phyloP scores from a whole-genome alignment of 2,113 vertebrate species.

The Cavia porcellus region DNA sequence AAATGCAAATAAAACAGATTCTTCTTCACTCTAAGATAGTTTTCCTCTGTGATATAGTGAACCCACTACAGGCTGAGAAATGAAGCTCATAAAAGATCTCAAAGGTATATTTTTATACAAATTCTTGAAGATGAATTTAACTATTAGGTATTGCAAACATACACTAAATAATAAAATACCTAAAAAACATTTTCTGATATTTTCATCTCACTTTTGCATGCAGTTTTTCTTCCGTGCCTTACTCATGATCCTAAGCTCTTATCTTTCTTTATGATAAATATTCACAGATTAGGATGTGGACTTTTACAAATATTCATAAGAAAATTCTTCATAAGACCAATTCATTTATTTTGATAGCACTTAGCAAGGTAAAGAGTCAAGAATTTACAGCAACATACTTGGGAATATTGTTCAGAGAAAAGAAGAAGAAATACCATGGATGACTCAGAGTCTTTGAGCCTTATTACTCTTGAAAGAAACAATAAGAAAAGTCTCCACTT shows the following conservation, averaged over 20 bases:
- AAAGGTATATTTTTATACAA: not conserved
- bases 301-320: not conserved
- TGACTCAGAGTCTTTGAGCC: not conserved
- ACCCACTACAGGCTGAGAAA: not conserved
- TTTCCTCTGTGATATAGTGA: not conserved
- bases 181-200: not conserved
- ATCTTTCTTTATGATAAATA: not conserved
- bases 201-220: not conserved
- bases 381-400: no score
- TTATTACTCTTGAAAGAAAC: not conserved
- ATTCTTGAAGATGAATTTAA: not conserved
- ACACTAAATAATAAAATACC: not conserved
- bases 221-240: not conserved
- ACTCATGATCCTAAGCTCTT: not conserved
- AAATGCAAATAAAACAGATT: not conserved
- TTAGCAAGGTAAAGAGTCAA: not conserved
- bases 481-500: not conserved
- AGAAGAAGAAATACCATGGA: rapidly evolving
- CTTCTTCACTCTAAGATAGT: not conserved
- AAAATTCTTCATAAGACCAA: not conserved
- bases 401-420: not conserved
- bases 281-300: not conserved
- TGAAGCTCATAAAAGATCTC: not conserved
- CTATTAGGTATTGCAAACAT: not conserved
- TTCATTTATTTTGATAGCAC: not conserved